Percentiles rank a stretch among this genome's conserved stretches.
Conservation (phyloP, 2,888 invertebrate genomes). For the Micropterix aruncella region DNA sequence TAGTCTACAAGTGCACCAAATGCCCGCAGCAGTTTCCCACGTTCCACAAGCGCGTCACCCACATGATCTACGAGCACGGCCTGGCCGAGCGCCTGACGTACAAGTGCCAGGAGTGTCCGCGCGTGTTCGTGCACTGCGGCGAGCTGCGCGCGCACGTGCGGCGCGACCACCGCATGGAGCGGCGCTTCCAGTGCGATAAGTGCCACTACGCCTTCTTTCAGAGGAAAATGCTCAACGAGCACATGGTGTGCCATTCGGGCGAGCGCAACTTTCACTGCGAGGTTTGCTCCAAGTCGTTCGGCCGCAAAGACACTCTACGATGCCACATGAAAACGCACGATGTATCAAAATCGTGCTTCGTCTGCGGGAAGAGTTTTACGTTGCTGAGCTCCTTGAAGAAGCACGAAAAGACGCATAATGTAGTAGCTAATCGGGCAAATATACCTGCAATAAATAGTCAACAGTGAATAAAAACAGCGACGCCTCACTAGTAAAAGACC, state of each 20-base stretch:
- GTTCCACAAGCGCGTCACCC: slow-evolving; percentile 7
- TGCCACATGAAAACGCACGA: slow-evolving; percentile 9
- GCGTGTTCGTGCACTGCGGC: slow-evolving; percentile 9
- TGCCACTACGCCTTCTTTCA: slow-evolving; percentile 10
- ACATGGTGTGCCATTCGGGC: slow-evolving; percentile 8
- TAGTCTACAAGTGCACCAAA: slow-evolving; percentile 9
- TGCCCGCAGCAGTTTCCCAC: slow-evolving; percentile 9
- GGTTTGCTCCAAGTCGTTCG: slow-evolving; percentile 8
- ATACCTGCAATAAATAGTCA: too few relatives aligned
- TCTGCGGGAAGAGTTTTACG: background rate
- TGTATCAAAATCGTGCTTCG: background rate
- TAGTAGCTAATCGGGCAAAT: too few relatives aligned
- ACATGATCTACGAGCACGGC: slow-evolving; percentile 9
- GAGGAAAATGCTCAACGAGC: slow-evolving; percentile 8
- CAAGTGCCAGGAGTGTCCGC: slow-evolving; percentile 11
- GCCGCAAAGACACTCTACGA: slow-evolving; percentile 5
- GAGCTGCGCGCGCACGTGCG: slow-evolving; percentile 11
- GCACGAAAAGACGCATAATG: background rate
- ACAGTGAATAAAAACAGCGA: too few relatives aligned
- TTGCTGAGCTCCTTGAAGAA: background rate
- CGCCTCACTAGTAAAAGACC: too few relatives aligned
- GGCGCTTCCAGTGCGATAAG: slow-evolving; percentile 8
- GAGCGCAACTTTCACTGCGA: slow-evolving; percentile 7
- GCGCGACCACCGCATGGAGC: slow-evolving; percentile 10
- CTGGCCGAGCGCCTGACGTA: slow-evolving; percentile 9